Evolutionary conservation across 2,888 invertebrate genomes (phyloP).

Genomic region (Drosophila hamatofila): DNA sequence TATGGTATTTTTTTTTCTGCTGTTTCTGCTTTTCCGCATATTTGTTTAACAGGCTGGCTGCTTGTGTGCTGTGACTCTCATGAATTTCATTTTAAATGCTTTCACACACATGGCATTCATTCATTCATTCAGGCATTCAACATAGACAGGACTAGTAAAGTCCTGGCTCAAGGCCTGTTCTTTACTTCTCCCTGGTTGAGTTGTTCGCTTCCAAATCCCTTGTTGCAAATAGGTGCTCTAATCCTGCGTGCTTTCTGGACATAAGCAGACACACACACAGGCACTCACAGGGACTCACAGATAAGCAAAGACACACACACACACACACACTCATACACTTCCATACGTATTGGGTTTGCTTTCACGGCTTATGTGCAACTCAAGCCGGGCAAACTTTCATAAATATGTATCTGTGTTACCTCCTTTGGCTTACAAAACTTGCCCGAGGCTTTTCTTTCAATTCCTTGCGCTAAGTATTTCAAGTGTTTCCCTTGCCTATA

Average conservation of each 20-base stretch:
- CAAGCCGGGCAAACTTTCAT: conserved; percentile 65
- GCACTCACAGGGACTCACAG: background rate
- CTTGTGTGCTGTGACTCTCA: conserved; percentile 55
- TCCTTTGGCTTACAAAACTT: conserved; percentile 39
- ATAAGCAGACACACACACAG: conserved; percentile 7
- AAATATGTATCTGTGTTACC: conserved; percentile 35
- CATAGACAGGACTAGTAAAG: conserved; percentile 50
- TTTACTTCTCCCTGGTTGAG: conserved; percentile 6
- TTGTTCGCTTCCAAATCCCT: conserved; percentile 58
- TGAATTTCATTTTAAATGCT: conserved; percentile 64
- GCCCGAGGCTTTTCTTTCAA: conserved; percentile 42
- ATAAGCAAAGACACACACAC: conserved; percentile 6
- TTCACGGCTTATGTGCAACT: conserved; percentile 75
- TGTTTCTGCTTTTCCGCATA: conserved; percentile 32
- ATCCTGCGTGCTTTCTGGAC: conserved; percentile 59
- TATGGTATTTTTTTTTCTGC: conserved; percentile 34
- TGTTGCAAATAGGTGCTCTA: conserved; percentile 52
- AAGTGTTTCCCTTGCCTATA: conserved; percentile 52
- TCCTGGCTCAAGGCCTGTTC: conserved; percentile 31
- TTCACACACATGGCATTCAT: conserved; percentile 46
- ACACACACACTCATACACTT: conserved; percentile 4
- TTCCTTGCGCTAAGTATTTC: conserved; percentile 55
- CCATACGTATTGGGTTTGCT: conserved; percentile 62
- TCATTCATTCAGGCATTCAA: conserved; percentile 60
- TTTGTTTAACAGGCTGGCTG: conserved; percentile 74